These are phyloP conservation scores for Pelvicachromis taeniatus DNA, from an alignment of 2,113 vertebrate genomes.

Conservation along the genomic window DNA sequence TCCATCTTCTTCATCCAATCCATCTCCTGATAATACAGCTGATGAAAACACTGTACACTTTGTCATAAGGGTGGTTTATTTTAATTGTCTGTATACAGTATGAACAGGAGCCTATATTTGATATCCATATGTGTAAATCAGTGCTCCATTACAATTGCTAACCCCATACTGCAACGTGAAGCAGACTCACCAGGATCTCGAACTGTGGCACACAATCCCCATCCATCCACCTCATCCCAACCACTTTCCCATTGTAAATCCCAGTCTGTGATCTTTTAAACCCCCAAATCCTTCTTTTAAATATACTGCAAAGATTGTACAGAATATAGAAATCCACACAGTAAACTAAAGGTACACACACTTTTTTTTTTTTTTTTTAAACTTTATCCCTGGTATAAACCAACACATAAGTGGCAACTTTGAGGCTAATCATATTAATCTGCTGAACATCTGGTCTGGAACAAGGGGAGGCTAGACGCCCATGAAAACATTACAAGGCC, in stretches of 20 bases:
- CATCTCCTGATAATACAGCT: neutral
- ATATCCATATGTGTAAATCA: slow-evolving; percentile 44
- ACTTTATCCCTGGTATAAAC: slow-evolving; percentile 31
- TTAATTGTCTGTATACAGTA: slow-evolving; percentile 65
- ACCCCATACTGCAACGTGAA: neutral
- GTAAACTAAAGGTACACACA: slow-evolving; percentile 51
- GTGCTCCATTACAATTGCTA: slow-evolving; percentile 1
- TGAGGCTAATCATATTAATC: slow-evolving; percentile 36
- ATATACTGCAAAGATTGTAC: slow-evolving; percentile 65
- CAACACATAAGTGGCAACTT: slow-evolving; percentile 19
- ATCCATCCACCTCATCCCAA: neutral
- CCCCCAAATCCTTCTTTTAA: slow-evolving; percentile 46
- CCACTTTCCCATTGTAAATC: neutral
- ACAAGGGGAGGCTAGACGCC: neutral
- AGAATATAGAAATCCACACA: slow-evolving; percentile 57
- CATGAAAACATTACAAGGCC: slow-evolving; percentile 27
- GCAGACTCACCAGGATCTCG: slow-evolving; percentile 25
- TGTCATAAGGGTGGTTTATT: slow-evolving; percentile 66
- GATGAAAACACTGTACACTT: slow-evolving; percentile 3
- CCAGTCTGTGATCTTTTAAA: neutral
- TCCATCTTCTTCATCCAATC: neutral
- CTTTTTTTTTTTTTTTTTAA: neutral
- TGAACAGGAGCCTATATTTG: slow-evolving; percentile 62
- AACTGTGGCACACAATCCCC: neutral
- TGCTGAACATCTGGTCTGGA: neutral